Evolutionary conservation across 2,888 invertebrate genomes (phyloP), one percentile per base, ranked within the genome.

Genomic region (Cataglyphis altisquamis): DNA sequence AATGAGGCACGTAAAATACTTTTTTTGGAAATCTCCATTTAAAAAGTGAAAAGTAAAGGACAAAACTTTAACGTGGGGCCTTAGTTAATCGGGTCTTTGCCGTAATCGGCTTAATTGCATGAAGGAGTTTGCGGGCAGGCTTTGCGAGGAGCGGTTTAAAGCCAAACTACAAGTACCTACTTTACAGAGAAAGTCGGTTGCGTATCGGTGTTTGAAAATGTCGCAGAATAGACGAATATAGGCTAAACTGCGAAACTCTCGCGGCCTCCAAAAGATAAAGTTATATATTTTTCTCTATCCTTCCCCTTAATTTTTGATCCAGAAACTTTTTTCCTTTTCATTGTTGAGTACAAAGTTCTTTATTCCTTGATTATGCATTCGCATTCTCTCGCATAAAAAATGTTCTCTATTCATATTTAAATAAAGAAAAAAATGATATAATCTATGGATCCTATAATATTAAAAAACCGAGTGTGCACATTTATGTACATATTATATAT

Each of bases 51-150:
- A 39, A 80, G 25, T 9, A 12, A 81, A 70, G 36, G 45, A 66
- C 48, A 45, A 74, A 75, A 77, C 72, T 72, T 80, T 45, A 82
- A 82, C 45, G 64, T 80, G 64, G 32, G 63, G 55, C 36, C 75
- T 73, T 82, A 77, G 80, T 86, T 86, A 87, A 84, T 84, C 68
- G 68, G 67, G 64, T 57, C 32, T 70, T 68, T 52, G 55, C 32
- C 63, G 73, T 87, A 87, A 88, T 88, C 87, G 84, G 82, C 68
- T 87, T 89, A 89, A 89, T 89, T 89, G 86, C 80, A 52, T 8
- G 29, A 78, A 66, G 86, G 82, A 84, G 75, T 89, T 89, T 75
- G 60, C 73, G 73, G 66, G 60, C 70, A 77, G 84, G 74, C 68
- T 85, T 74, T 80, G 39, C 75, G 29, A 52, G 70, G 18, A 67